Evolutionary conservation across 2,113 vertebrate species (phyloP), one percentile per base, ranked within the genome.

Genomic region (Oreotrochilus melanogaster): DNA sequence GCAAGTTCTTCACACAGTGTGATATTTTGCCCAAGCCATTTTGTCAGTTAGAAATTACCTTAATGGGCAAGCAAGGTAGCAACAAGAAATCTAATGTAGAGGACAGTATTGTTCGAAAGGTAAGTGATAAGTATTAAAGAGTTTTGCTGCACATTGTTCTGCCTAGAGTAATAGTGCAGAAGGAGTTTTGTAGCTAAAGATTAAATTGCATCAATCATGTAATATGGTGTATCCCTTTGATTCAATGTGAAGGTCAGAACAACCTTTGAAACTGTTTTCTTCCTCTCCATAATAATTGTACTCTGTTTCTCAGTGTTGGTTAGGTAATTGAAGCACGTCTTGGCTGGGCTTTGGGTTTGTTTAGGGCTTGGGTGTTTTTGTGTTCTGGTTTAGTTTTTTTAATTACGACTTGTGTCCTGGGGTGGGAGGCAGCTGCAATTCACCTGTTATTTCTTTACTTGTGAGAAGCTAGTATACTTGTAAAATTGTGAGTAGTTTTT

Each of bases 41-140:
- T 96, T 99, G 99, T 96, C 98, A 98, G 33, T 53, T 98, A 82
- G 98, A 98, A 94, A 98, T 99, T 95, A 99, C 99, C 33, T 98
- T 99, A 95, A 99, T 99, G 99, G 99, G 99, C 78, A 99, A 99
- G 94, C 99, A 99, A 90, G 99, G 99, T 89, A 99, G 99, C 98
- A 99, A 99, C 98, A 99, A 99, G 98, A 99, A 99, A 97, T 99
- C 99, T 85, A 99, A 98, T 22, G 98, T 99, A 94, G 99, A 99
- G 97, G 99, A 99, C 96, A 99, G 99, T 97, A 99, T 99, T 86
- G 99, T 99, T 86, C 97, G 99, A 82, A 99, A 99, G 99, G 99
- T 99, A 97, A 97, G 98, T 35, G 27, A 13, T 3, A 10, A 54
- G 61, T 75, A 2, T 62, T 14, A 15, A 15, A 57, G 56, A 50